phyloP scores from a whole-genome alignment of 1,140 invertebrate species.

The Latrodectus geometricus region DNA sequence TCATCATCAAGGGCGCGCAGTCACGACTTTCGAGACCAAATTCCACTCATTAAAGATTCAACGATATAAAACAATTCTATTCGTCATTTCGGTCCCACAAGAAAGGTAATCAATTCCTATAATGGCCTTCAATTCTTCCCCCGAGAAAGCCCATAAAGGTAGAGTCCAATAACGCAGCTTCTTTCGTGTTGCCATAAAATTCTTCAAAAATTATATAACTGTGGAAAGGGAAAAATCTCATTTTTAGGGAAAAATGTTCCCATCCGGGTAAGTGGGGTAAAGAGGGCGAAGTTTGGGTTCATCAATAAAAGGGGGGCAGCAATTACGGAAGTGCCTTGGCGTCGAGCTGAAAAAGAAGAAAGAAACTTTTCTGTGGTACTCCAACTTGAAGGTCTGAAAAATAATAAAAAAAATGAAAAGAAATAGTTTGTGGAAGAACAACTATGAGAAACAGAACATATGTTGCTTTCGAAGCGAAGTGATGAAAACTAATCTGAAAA shows the following conservation, averaged over 20 bases:
- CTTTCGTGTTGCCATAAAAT: constrained; percentile 27
- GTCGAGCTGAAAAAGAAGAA: not conserved
- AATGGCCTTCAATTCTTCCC: constrained; percentile 27
- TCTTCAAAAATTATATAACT: constrained; percentile 41
- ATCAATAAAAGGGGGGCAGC: constrained; percentile 42
- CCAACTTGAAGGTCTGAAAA: not conserved
- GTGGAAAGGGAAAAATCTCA: constrained; percentile 12
- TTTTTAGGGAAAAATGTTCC: constrained; percentile 11
- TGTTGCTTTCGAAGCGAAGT: constrained; percentile 18
- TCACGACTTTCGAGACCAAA: constrained; percentile 12
- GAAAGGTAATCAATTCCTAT: constrained; percentile 33
- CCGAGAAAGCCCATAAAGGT: not conserved
- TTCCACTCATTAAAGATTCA: constrained; percentile 45
- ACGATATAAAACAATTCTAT: constrained; percentile 44
- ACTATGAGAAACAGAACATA: constrained; percentile 39
- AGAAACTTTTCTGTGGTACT: constrained; percentile 9
- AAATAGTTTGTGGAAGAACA: constrained; percentile 7
- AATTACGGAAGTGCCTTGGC: constrained; percentile 31
- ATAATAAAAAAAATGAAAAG: constrained; percentile 12
- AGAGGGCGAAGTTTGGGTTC: constrained; percentile 43
- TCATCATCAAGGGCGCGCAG: not conserved
- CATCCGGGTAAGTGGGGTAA: constrained; percentile 39
- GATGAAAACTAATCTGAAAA: constrained; percentile 15
- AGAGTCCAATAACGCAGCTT: constrained; percentile 9
- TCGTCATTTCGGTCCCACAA: not conserved